Conservation (phyloP, 2,888 invertebrate genomes). For the Campoletis raptor region DNA sequence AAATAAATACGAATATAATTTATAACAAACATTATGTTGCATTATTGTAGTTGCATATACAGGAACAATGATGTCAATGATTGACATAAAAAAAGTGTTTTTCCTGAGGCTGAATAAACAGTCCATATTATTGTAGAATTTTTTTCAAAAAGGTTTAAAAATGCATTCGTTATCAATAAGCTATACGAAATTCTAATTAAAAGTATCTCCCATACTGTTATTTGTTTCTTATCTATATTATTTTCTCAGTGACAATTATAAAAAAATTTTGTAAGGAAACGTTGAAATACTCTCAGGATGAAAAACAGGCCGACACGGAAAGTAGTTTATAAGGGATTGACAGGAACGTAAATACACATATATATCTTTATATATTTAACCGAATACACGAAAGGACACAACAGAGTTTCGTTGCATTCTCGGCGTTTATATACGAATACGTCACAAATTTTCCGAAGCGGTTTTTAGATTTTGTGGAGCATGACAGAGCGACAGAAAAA, state of each 20-base stretch:
- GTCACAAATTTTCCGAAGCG: not conserved
- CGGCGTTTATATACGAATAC: conserved; percentile 11
- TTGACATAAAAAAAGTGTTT: too few relatives aligned
- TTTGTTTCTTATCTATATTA: not conserved
- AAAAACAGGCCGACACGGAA: not conserved
- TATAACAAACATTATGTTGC: too few relatives aligned
- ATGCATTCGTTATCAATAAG: too few relatives aligned
- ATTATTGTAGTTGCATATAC: too few relatives aligned
- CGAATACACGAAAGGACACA: not conserved
- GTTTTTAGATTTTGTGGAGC: conserved; percentile 1
- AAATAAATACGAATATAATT: too few relatives aligned
- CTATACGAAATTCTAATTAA: too few relatives aligned
- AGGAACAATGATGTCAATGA: too few relatives aligned
- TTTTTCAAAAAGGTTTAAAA: too few relatives aligned
- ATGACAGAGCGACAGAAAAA: not conserved
- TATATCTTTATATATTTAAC: not conserved
- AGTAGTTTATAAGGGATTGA: not conserved
- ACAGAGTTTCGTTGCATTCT: not conserved
- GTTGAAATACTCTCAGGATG: not conserved
- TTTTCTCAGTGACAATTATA: not conserved
- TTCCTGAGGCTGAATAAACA: too few relatives aligned
- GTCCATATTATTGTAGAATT: too few relatives aligned
- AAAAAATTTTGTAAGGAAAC: not conserved
- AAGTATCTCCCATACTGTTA: not conserved
- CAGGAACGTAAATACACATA: not conserved